Base-by-base conservation (phyloP, 2,797 vertebrate genomes). In the Stomatorhinus walkeri region DNA sequence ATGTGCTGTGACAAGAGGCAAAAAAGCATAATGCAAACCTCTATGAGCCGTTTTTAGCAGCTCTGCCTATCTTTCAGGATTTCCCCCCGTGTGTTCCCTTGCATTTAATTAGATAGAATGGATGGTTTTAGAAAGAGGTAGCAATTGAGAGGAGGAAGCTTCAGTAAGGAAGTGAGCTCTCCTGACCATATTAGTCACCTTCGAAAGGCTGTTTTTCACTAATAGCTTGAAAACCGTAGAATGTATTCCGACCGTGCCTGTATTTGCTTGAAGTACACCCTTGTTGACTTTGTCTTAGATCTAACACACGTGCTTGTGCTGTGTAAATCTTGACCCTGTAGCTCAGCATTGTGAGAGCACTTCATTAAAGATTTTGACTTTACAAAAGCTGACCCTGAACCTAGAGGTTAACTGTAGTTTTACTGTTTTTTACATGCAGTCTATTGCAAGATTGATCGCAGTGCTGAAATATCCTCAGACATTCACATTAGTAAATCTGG, bases 251-350 rank as follows among this genome's bases (percentile, higher is more conserved):
- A 49, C 83, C 24, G 10, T 16, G 24, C 49, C 83, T 49, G 49
- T 85, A 6, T 85, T 85, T 85, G 46, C 68, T 76, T 85, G 83
- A 48, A 85, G 43, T 51, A 85, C 68, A 40, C 68, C 68, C 68
- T 76, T 76, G 68, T 76, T 76, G 32, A 36, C 68, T 76, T 40
- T 76, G 48, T 16, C n/a, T 12, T 84, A 49, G 43, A 84, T 46
- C 40, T 49, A 84, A 49, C 46, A 84, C 9, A 9, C 46, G 3
- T 51, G n/a, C 36, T 24, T 24, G n/a, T 85, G 19, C 24, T 85
- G 9, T 85, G 83, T 85, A 51, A 24, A 48, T 51, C 46, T 3
- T 51, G 83, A 24, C 5, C 24, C 46, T 28, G 48, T 51, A 51
- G 49, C n/a, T 85, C 46, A 49, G 46, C 83, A 85, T 28, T 24